Percentiles rank a stretch among this genome's conserved stretches.
These are phyloP conservation scores for Chromoteleia sp. DNA, from an alignment of 2,888 invertebrate genomes.

Conservation along the genomic window DNA sequence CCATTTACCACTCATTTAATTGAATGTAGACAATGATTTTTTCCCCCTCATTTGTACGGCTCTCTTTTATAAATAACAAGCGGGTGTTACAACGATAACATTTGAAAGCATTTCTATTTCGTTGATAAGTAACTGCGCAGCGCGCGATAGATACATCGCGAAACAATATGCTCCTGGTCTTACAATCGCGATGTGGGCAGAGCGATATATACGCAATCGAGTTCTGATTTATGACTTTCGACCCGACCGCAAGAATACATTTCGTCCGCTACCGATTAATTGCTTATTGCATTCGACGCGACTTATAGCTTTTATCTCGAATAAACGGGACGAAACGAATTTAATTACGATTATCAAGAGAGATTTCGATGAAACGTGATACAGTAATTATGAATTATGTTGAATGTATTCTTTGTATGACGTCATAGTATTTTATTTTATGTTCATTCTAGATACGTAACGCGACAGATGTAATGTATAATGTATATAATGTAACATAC, in stretches of 20 bases:
- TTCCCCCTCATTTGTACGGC: background rate
- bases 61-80: background rate
- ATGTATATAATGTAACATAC: too few relatives aligned
- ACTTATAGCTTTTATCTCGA: conserved; percentile 13
- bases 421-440: too few relatives aligned
- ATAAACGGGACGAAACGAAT: background rate
- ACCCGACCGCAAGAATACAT: conserved; percentile 46
- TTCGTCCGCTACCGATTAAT: conserved; percentile 57
- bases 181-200: conserved; percentile 56
- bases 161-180: conserved; percentile 62
- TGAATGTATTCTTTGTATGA: too few relatives aligned
- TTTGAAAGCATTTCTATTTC: conserved; percentile 38
- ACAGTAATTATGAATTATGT: background rate
- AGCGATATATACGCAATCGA: conserved; percentile 53
- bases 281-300: conserved; percentile 24
- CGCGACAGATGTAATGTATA: too few relatives aligned
- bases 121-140: conserved; percentile 29
- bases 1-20: background rate
- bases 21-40: background rate
- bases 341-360: background rate
- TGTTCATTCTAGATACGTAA: too few relatives aligned
- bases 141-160: conserved; percentile 40
- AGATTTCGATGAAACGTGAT: background rate
- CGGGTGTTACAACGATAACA: conserved; percentile 14
- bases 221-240: conserved; percentile 55